phyloP scores from a whole-genome alignment of 1,140 invertebrate species.

The Matsumurasca onukii region DNA sequence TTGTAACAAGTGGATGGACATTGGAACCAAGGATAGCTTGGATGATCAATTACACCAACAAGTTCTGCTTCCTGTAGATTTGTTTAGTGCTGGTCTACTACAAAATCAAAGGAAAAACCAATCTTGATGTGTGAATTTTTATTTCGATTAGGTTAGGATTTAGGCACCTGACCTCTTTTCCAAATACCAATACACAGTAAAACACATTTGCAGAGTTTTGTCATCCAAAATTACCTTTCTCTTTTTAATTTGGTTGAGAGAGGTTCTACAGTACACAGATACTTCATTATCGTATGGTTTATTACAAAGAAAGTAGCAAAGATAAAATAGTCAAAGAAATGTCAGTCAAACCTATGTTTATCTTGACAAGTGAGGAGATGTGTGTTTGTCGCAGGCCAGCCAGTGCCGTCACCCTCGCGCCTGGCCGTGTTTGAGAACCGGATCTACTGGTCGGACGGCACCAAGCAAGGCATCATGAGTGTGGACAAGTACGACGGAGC shows the following conservation, averaged over 20 bases:
- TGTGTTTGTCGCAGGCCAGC: slow-evolving; percentile 57
- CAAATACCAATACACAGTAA: too few species aligned
- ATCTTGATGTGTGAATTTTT: too few species aligned
- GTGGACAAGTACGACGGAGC: slow-evolving; percentile 86
- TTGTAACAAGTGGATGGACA: too few species aligned
- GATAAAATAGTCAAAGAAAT: neutral
- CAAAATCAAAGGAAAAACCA: too few species aligned
- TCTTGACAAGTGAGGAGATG: neutral
- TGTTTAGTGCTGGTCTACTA: too few species aligned
- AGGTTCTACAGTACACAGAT: neutral
- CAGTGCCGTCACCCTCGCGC: slow-evolving; percentile 83
- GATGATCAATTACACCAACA: too few species aligned
- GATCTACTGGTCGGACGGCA: slow-evolving; percentile 94
- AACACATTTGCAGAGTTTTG: too few species aligned
- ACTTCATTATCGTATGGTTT: neutral
- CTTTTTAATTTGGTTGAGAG: neutral
- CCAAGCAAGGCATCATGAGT: slow-evolving; percentile 90
- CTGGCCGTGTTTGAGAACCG: slow-evolving; percentile 87
- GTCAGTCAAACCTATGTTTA: neutral
- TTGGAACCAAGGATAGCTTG: too few species aligned
- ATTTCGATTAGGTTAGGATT: too few species aligned
- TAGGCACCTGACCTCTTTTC: too few species aligned
- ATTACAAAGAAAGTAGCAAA: neutral
- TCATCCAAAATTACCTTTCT: neutral
- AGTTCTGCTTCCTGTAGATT: too few species aligned